phyloP scores from a whole-genome alignment of 2,113 vertebrate species.

The Sakesphorus luctuosus region DNA sequence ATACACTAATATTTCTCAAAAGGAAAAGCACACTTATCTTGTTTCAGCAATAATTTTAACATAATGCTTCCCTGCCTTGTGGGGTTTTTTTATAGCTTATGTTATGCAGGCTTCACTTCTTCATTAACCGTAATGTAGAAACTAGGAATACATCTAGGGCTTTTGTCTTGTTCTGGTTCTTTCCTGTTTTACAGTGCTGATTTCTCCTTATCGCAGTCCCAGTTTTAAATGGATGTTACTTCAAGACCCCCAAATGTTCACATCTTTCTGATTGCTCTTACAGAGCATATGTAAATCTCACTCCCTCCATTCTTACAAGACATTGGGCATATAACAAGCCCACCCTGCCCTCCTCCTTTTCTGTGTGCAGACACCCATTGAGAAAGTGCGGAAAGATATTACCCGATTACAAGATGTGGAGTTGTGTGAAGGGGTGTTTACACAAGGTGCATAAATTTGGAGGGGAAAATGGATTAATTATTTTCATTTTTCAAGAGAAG shows the following conservation, averaged over 20 bases:
- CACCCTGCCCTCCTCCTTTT: not conserved
- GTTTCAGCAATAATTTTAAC: not conserved
- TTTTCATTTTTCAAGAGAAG: constrained; percentile 3
- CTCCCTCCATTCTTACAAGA: not conserved
- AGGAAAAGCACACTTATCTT: not conserved
- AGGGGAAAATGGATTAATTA: not conserved
- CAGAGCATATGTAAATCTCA: not conserved
- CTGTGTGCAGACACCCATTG: not conserved
- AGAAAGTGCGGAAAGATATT: not conserved
- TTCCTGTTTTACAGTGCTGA: not conserved
- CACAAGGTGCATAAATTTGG: not conserved
- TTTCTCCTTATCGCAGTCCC: not conserved
- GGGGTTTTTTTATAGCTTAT: not conserved
- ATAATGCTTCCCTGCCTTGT: not conserved
- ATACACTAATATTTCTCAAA: not conserved
- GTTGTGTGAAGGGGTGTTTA: not conserved
- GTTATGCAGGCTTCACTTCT: not conserved
- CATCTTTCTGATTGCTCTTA: not conserved
- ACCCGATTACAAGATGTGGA: not conserved
- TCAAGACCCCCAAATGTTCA: not conserved
- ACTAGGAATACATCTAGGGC: not conserved
- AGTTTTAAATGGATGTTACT: not conserved
- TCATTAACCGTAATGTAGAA: not conserved
- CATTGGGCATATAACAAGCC: not conserved
- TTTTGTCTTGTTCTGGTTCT: not conserved